Base-by-base conservation (phyloP, 2,888 invertebrate species). In the Ennomos erosarius region DNA sequence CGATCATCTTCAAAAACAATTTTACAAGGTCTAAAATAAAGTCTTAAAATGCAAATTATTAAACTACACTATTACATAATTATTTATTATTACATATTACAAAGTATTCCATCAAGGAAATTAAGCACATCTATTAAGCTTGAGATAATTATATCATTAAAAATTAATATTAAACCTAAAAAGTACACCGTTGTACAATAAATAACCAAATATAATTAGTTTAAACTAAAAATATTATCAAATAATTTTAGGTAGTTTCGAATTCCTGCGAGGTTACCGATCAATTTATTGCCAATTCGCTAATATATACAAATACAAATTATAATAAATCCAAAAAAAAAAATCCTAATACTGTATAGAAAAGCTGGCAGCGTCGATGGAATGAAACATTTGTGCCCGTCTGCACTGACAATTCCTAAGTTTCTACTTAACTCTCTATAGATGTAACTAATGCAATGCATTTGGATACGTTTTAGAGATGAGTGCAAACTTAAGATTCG, bases 171-270 rank as follows among this genome's bases (percentile, higher is more conserved):
- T 55, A 59, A 59, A 53, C 58, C 67, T 67, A 42, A 53, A 60
- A 62, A 76, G 76, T 79, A 82, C 72, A 64, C 67, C 76, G 77
- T 77, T 73, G 73, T 54, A 39, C 67, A 75, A 81, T 78, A 81
- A 82, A 79, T 82, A 71, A 76, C 59, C 76, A 74, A 68, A 8
- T 33, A 39, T 71, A 63, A 72, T 60, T 64, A 70, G 72, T 43
- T 50, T 64, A 67, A 63, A 68, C 64, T 69, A 67, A 71, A 62
- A 60, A 62, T 67, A 76, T 76, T 77, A 67, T 76, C 57, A 64
- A 39, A 53, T 56, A 57, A 57, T 56, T 26, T 62, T 55, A 39
- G 39, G 38, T 26, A 47, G 49, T 13, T 46, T 36, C 43, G 12
- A 54, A 52, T 48, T 58, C 42, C 42, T 44, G 45, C 56, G 55